Evolutionary conservation across 2,113 vertebrate species (phyloP).

Genomic region (Neogobius melanostomus): DNA sequence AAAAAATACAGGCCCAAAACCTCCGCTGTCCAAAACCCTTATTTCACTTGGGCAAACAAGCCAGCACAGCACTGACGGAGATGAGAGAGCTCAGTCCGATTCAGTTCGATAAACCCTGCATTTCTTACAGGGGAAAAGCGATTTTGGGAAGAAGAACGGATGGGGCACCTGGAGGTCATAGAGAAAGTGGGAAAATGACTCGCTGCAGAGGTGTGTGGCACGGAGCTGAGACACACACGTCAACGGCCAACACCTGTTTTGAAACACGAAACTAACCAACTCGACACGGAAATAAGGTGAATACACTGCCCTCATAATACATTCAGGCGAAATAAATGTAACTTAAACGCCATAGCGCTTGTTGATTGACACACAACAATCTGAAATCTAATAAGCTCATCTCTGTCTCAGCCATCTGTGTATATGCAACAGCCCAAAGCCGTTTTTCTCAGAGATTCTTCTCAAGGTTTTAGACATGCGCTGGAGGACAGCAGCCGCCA

Average conservation of each 20-base stretch:
- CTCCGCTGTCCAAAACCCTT: conserved; percentile 1
- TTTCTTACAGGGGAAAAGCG: not conserved
- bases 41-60: conserved; percentile 18
- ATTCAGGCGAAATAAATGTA: too few relatives aligned
- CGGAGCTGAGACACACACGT: conserved; percentile 46
- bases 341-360: too few relatives aligned
- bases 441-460: too few relatives aligned
- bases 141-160: not conserved
- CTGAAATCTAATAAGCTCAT: not conserved
- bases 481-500: not conserved
- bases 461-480: not conserved
- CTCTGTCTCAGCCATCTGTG: not conserved
- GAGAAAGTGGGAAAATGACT: conserved; percentile 3
- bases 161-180: conserved; percentile 11
- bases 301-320: too few relatives aligned
- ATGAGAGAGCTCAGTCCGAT: conserved; percentile 6
- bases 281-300: too few relatives aligned
- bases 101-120: not conserved
- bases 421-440: not conserved
- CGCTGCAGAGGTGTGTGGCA: conserved; percentile 27
- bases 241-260: too few relatives aligned
- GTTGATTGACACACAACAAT: not conserved
- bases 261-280: too few relatives aligned
- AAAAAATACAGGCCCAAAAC: not conserved
- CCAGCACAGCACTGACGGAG: not conserved